Conservation (phyloP, 2,113 vertebrate species). For the Lophochroa leadbeateri region DNA sequence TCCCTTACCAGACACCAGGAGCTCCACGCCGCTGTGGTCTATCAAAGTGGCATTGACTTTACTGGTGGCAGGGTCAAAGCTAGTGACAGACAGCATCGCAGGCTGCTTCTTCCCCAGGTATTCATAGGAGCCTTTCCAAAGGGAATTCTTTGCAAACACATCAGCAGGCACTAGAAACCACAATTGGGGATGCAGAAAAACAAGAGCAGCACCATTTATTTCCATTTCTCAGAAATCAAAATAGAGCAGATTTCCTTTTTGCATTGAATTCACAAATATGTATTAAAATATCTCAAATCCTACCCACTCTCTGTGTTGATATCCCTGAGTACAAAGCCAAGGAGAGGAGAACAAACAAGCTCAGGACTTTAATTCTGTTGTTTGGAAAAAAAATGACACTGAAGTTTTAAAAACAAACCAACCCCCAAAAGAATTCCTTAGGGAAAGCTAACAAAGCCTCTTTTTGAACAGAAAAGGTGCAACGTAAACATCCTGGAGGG, state of each 20-base stretch:
- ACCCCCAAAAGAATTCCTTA: background rate
- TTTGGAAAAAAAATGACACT: background rate
- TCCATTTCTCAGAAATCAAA: background rate
- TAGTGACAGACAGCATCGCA: constrained; percentile 92
- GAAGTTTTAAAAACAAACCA: background rate
- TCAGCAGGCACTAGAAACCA: constrained; percentile 86
- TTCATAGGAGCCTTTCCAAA: constrained; percentile 98
- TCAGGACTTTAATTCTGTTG: background rate
- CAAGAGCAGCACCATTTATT: fast-evolving
- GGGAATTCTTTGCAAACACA: constrained; percentile 93
- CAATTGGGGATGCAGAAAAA: background rate
- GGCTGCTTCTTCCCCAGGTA: constrained; percentile 97
- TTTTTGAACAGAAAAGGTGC: background rate
- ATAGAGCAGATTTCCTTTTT: background rate
- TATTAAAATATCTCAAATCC: background rate
- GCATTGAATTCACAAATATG: fast-evolving
- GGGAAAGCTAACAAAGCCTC: background rate
- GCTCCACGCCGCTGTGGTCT: constrained; percentile 93
- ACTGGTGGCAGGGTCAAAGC: constrained; percentile 85
- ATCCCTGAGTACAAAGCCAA: background rate
- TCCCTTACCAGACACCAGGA: constrained; percentile 87
- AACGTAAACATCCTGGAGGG: background rate
- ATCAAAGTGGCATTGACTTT: constrained; percentile 93
- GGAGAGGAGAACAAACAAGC: background rate
- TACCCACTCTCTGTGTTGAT: background rate